phyloP scores from a whole-genome alignment of 2,113 vertebrate species.

The Zosterops hypoxanthus region DNA sequence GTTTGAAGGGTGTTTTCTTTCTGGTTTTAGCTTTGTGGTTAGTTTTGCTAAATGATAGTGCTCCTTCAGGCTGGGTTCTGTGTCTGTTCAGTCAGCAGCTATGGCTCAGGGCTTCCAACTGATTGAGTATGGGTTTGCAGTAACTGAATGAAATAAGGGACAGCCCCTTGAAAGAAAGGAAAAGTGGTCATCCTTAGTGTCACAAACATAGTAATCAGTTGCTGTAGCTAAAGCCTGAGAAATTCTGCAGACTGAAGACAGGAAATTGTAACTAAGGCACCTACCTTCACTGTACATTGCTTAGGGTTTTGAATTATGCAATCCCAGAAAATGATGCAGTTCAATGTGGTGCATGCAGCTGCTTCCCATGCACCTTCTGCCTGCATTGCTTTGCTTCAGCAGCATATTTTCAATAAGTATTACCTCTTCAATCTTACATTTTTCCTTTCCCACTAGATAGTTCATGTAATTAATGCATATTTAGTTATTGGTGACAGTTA shows the following conservation, averaged over 20 bases:
- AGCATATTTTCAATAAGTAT: not conserved
- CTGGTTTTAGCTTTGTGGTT: not conserved
- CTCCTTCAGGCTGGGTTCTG: not conserved
- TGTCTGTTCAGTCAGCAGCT: not conserved
- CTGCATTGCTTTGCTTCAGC: not conserved
- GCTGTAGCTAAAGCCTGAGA: not conserved
- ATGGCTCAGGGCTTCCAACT: not conserved
- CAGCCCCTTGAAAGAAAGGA: not conserved
- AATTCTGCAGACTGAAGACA: not conserved
- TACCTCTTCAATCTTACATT: not conserved
- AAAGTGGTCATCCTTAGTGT: not conserved
- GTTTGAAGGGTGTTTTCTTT: not conserved
- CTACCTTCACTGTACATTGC: not conserved
- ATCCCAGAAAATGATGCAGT: not conserved
- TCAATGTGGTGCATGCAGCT: not conserved
- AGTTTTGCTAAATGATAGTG: not conserved
- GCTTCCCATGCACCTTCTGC: not conserved
- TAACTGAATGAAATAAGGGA: not conserved
- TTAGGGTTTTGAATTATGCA: not conserved
- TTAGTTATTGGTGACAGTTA: not conserved
- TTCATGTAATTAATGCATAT: not conserved
- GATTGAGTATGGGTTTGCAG: not conserved
- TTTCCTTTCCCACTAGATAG: not conserved
- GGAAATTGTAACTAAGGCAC: not conserved
- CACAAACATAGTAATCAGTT: not conserved